Base-by-base conservation (phyloP, 2,888 invertebrate genomes). In the Dione juno region DNA sequence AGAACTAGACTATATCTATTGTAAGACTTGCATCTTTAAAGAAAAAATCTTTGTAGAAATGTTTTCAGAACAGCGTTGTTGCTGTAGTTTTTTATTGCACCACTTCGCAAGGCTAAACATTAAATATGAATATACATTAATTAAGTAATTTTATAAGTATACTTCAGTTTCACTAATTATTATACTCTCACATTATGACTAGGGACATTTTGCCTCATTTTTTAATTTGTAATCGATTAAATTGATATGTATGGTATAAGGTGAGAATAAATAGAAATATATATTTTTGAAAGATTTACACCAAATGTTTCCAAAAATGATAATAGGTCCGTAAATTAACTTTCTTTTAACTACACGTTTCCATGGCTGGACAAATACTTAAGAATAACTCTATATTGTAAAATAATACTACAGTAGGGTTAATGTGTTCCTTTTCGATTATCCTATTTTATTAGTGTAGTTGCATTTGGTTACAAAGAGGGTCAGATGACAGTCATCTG, bases 81-180 rank as follows among this genome's bases (percentile, higher is more conserved):
- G 67, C 53, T 69, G 72, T 69, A 58, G 58, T 73, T 72, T 66
- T 67, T 59, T 52, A 71, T 50, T 64, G 53, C 64, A 59, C 69
- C 71, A 65, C 71, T 72, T 71, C 59, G 71, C 66, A 66, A 74
- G 66, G 69, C 64, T 71, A 69, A 69, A 59, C 63, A 66, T 69
- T 64, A 58, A 41, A 69, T 35, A 67, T 52, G 35, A 9, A 21
- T 40, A 19, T 45, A 16, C 37, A 37, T 64, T 48, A 16, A 41
- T 8, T 7, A 40, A 5, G n/a, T 37, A 28, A 35, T 37, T 37
- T 14, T n/a, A 3, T 54, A n/a, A 3, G 0, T 54, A 35, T 35
- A 14, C 9, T 53, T 28, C 54, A 14, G n/a, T 8, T 28, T 54
- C 10, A n/a, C 14, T 1, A 9, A 54, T 14, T 54, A 16, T 10